phyloP scores from a whole-genome alignment of 2,113 vertebrate species.

The Spermophilus dauricus region DNA sequence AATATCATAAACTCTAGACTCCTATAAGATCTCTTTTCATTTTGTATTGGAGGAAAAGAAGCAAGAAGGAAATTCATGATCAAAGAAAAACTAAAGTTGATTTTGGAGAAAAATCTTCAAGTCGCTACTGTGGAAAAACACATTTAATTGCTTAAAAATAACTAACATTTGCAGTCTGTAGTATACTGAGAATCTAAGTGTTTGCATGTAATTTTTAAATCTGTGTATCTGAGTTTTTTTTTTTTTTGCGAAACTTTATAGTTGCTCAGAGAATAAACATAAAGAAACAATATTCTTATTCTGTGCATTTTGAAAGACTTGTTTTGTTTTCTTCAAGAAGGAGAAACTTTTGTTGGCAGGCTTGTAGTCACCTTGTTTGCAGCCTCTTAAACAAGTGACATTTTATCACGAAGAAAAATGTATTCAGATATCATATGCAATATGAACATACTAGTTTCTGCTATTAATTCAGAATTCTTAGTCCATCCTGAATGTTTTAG shows the following conservation, averaged over 20 bases:
- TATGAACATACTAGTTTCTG: constrained; percentile 57
- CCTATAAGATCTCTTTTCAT: neutral
- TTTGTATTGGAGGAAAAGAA: constrained; percentile 53
- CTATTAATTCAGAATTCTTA: constrained; percentile 81
- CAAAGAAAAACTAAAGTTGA: constrained; percentile 73
- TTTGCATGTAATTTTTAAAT: constrained; percentile 84
- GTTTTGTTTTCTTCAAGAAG: constrained; percentile 55
- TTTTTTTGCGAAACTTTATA: constrained; percentile 85
- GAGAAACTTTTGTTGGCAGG: constrained; percentile 38
- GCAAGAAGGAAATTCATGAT: constrained; percentile 79
- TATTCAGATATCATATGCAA: constrained; percentile 66
- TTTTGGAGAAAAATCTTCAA: constrained; percentile 82
- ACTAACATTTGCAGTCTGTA: constrained; percentile 76
- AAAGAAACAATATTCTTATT: constrained; percentile 76
- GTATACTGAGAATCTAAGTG: constrained; percentile 82
- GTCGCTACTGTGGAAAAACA: constrained; percentile 79
- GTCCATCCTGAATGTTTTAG: constrained; percentile 80
- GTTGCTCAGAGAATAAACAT: constrained; percentile 74
- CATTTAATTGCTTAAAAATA: constrained; percentile 80
- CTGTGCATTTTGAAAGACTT: constrained; percentile 55
- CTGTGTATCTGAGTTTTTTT: constrained; percentile 83
- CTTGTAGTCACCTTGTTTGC: constrained; percentile 53
- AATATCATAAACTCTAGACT: neutral
- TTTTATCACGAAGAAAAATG: constrained; percentile 61
- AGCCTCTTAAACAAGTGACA: constrained; percentile 60